Percentiles rank a stretch among this genome's conserved stretches.
phyloP scores from a whole-genome alignment of 2,888 invertebrate species.

The Zeuzera pyrina region DNA sequence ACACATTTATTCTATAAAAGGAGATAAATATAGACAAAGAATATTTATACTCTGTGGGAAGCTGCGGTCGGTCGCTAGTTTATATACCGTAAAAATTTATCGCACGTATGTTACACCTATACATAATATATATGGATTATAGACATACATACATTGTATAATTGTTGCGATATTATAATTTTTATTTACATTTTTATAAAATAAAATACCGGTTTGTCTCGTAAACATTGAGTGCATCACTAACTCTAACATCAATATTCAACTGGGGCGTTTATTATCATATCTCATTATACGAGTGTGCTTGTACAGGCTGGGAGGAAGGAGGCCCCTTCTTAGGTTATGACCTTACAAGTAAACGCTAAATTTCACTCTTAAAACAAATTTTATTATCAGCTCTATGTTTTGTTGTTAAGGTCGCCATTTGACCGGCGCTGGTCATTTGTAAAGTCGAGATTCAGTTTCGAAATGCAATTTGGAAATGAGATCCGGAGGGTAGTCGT shows the following conservation, averaged over 20 bases:
- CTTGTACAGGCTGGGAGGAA: slow-evolving; percentile 47
- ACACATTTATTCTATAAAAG: too few species aligned
- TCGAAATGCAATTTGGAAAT: slow-evolving; percentile 71
- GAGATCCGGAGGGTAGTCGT: slow-evolving; percentile 61
- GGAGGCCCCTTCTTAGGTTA: slow-evolving; percentile 53
- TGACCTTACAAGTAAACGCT: slow-evolving; percentile 51
- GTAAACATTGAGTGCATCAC: slow-evolving; percentile 61
- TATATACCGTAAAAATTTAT: too few species aligned
- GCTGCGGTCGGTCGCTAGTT: too few species aligned
- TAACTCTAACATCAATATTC: slow-evolving; percentile 71
- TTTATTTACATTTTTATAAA: slow-evolving; percentile 10
- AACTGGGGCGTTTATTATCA: slow-evolving; percentile 69
- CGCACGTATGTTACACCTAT: too few species aligned
- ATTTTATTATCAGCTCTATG: slow-evolving; percentile 24
- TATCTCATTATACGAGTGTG: slow-evolving; percentile 74
- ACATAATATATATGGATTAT: too few species aligned
- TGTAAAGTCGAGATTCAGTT: slow-evolving; percentile 67
- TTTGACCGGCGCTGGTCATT: slow-evolving; percentile 24
- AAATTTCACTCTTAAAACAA: slow-evolving; percentile 33
- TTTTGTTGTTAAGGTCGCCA: slow-evolving; percentile 21
- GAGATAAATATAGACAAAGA: too few species aligned
- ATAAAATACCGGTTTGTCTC: slow-evolving; percentile 28
- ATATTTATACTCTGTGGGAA: too few species aligned
- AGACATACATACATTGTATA: too few species aligned
- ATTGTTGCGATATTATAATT: neutral